phyloP scores from a whole-genome alignment of 2,888 invertebrate genomes.

The Drosophila putrida region DNA sequence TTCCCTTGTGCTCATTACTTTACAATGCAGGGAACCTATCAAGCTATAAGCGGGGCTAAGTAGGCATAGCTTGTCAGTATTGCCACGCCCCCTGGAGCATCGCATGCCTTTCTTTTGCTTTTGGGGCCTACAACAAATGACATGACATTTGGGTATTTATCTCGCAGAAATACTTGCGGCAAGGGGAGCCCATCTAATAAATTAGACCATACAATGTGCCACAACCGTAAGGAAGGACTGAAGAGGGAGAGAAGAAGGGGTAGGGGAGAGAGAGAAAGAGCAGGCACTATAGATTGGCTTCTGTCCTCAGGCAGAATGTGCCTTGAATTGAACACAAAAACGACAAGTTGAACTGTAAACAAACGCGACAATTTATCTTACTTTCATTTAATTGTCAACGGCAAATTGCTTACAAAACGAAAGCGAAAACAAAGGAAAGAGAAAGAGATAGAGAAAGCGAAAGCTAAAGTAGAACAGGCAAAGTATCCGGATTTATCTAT shows the following conservation, averaged over 20 bases:
- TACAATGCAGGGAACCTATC: background rate
- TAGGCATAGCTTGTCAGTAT: constrained; percentile 29
- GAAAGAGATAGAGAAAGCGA: constrained; percentile 43
- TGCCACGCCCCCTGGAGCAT: constrained; percentile 16
- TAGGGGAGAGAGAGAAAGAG: background rate
- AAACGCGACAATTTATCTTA: constrained; percentile 82
- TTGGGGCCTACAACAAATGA: constrained; percentile 64
- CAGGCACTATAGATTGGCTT: constrained; percentile 57
- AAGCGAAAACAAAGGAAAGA: constrained; percentile 40
- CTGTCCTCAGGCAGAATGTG: constrained; percentile 22
- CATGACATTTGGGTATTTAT: constrained; percentile 71
- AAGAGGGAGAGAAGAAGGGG: no score
- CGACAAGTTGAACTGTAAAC: constrained; percentile 80
- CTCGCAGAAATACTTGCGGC: constrained; percentile 73
- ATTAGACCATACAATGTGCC: constrained; percentile 63
- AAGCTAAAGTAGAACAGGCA: constrained; percentile 43
- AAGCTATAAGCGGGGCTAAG: constrained; percentile 17
- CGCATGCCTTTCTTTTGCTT: constrained; percentile 9
- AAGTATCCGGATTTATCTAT: constrained; percentile 45
- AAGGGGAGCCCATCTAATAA: constrained; percentile 59
- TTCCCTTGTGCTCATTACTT: constrained; percentile 22
- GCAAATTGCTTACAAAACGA: constrained; percentile 73
- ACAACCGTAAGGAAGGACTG: background rate
- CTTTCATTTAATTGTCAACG: constrained; percentile 82
- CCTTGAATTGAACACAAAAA: constrained; percentile 65